phyloP scores from a whole-genome alignment of 2,888 invertebrate species.

The Sepioteuthis lessoniana region DNA sequence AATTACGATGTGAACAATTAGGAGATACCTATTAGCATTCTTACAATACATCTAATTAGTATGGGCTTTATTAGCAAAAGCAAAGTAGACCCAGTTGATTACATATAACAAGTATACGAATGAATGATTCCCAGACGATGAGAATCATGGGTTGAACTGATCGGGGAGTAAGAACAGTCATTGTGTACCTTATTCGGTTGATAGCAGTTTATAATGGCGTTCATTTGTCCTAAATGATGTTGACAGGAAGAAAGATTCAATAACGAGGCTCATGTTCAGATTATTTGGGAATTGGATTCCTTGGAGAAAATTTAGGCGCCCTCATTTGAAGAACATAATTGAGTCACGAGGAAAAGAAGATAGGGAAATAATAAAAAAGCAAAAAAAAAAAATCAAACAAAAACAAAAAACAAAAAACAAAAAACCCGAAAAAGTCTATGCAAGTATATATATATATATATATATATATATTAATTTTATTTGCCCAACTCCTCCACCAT shows the following conservation, averaged over 20 bases:
- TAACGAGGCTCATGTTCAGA: not conserved
- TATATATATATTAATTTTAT: no score
- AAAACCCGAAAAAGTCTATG: no score
- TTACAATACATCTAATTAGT: not conserved
- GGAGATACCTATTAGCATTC: not conserved
- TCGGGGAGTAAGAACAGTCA: not conserved
- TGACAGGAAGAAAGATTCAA: not conserved
- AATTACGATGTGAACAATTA: no score
- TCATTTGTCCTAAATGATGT: not conserved
- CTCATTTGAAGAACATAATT: not conserved
- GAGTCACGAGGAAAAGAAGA: not conserved
- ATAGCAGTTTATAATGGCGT: not conserved
- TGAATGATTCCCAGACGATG: not conserved
- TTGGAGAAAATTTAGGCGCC: not conserved
- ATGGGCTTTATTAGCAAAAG: not conserved
- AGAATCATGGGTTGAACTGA: not conserved
- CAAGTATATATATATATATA: no score
- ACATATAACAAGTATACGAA: not conserved
- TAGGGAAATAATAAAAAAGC: not conserved
- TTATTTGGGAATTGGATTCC: not conserved
- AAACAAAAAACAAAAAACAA: no score
- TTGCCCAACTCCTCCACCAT: no score
- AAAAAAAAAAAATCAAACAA: not conserved
- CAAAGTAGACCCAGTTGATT: not conserved
- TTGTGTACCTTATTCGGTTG: not conserved